phyloP scores from a whole-genome alignment of 2,113 vertebrate genomes.

The Psammodynastes pulverulentus region DNA sequence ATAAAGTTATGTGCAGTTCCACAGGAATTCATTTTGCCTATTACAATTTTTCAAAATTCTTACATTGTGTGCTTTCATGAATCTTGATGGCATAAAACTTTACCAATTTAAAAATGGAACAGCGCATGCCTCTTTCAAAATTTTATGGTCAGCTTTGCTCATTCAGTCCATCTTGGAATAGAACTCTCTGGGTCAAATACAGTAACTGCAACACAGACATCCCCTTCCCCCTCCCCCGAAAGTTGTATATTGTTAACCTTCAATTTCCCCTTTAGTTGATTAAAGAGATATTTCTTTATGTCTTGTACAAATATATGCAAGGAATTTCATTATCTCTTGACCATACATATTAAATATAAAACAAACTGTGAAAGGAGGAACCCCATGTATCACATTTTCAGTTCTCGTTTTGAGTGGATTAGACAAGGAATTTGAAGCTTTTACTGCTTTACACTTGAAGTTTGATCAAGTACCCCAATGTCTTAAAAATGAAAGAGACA shows the following conservation, averaged over 20 bases:
- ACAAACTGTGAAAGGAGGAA: neutral
- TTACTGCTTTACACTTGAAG: neutral
- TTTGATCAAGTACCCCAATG: neutral
- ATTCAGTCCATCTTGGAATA: neutral
- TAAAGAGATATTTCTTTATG: neutral
- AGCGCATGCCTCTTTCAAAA: constrained; percentile 2
- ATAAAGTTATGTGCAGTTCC: constrained; percentile 29
- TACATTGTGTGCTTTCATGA: neutral
- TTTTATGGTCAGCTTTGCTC: constrained; percentile 10
- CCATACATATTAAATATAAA: neutral
- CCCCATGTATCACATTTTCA: neutral
- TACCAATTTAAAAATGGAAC: rapidly evolving
- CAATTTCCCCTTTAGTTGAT: neutral
- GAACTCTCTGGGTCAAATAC: neutral
- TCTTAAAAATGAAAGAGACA: neutral
- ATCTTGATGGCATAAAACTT: neutral
- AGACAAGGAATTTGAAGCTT: neutral
- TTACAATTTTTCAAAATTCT: constrained; percentile 15
- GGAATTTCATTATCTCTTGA: neutral
- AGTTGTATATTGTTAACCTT: neutral
- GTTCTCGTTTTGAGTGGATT: neutral
- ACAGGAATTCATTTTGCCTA: constrained; percentile 32
- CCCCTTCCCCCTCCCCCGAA: neutral
- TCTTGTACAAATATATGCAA: neutral
- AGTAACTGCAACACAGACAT: neutral